Conservation (phyloP, 53 echinoderm and acorn worm genomes). For the Apostichopus leukothele region DNA sequence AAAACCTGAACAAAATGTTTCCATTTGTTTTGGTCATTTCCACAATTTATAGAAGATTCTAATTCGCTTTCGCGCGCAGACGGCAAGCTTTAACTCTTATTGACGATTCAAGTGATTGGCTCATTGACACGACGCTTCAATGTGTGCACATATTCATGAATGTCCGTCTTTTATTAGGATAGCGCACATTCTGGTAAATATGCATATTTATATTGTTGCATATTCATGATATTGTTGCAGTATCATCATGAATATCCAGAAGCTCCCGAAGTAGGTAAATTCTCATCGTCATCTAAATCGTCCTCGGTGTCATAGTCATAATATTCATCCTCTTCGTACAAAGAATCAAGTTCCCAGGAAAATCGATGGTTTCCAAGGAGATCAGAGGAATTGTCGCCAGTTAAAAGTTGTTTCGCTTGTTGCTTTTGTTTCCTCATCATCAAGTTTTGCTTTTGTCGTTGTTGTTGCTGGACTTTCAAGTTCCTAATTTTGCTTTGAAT, state of each 20-base stretch:
- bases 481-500: slow-evolving; percentile 27
- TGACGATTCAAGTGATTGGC: too few species aligned
- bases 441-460: slow-evolving; percentile 2
- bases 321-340: slow-evolving; percentile 48
- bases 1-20: too few species aligned
- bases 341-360: slow-evolving; percentile 41
- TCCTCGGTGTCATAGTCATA: slow-evolving; percentile 47
- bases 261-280: slow-evolving; percentile 10
- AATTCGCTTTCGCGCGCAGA: too few species aligned
- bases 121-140: too few species aligned
- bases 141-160: too few species aligned
- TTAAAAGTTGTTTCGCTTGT: slow-evolving; percentile 1
- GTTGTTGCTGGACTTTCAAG: slow-evolving; percentile 39
- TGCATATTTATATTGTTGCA: too few species aligned
- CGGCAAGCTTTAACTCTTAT: too few species aligned
- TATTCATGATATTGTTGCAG: too few species aligned
- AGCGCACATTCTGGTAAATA: too few species aligned
- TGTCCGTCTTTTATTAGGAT: too few species aligned
- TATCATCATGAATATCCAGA: slow-evolving; percentile 42
- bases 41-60: too few species aligned
- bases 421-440: slow-evolving; percentile 34
- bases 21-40: too few species aligned
- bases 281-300: slow-evolving; percentile 17
- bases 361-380: slow-evolving; percentile 41
- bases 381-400: not conserved